Percentiles rank a stretch among this genome's conserved stretches.
phyloP scores from a whole-genome alignment of 2,888 invertebrate species.

The Orthosia cruda region DNA sequence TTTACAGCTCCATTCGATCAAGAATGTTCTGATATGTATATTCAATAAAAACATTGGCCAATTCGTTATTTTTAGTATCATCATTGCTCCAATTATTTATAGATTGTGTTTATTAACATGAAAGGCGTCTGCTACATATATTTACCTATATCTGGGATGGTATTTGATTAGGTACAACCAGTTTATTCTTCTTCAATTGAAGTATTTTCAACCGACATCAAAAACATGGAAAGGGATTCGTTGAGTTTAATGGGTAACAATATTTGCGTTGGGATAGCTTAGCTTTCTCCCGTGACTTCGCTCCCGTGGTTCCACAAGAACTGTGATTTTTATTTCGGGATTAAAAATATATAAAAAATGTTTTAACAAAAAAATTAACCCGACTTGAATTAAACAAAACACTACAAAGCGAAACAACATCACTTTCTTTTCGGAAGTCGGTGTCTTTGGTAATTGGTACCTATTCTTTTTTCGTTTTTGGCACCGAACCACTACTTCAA shows the following conservation, averaged over 20 bases:
- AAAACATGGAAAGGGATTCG: background rate
- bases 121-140: background rate
- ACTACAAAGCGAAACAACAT: no score
- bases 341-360: no score
- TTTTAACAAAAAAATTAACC: no score
- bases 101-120: conserved; percentile 27
- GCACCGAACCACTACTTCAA: background rate
- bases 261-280: background rate
- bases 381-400: no score
- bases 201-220: background rate
- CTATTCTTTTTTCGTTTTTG: no score
- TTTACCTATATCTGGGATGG: background rate
- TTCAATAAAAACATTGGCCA: conserved; percentile 19
- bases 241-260: background rate
- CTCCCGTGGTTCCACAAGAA: no score
- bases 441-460: no score
- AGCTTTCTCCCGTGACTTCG: no score
- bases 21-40: conserved; percentile 18
- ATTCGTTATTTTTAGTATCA: conserved; percentile 31
- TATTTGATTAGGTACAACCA: background rate
- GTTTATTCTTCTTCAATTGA: background rate
- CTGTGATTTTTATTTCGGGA: no score
- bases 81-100: conserved; percentile 42
- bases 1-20: conserved; percentile 8
- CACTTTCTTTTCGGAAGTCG: no score